These are phyloP conservation scores for Apotomis betuletana DNA, from an alignment of 2,888 invertebrate genomes.

Conservation along the genomic window DNA sequence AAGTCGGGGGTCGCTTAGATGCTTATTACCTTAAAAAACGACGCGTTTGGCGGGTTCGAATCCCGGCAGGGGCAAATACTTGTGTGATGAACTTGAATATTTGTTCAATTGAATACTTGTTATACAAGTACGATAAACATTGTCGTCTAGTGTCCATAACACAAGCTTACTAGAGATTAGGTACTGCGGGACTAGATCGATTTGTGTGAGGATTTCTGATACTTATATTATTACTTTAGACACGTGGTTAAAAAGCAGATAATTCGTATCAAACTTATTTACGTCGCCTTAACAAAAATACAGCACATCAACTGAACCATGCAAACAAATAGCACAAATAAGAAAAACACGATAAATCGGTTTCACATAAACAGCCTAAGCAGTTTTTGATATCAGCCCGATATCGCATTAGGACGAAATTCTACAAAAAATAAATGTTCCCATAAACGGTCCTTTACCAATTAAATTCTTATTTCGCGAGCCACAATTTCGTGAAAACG, in stretches of 20 bases:
- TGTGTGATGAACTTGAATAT: no score
- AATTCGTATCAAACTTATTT: neutral
- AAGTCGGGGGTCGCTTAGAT: no score
- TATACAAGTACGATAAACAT: no score
- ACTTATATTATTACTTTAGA: no score
- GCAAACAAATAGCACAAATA: constrained; percentile 40
- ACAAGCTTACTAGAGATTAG: no score
- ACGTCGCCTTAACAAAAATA: constrained; percentile 10
- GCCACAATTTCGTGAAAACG: constrained; percentile 28
- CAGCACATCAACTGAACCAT: neutral
- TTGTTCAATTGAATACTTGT: no score
- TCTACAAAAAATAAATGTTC: constrained; percentile 45
- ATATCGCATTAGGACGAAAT: constrained; percentile 49
- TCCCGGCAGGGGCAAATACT: no score
- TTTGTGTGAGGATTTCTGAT: no score
- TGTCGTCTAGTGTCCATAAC: no score
- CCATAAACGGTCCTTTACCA: constrained; percentile 35
- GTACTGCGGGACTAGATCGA: no score
- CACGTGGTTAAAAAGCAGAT: neutral
- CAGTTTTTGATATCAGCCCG: constrained; percentile 53
- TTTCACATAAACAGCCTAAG: constrained; percentile 53
- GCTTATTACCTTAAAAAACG: no score
- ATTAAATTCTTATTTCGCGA: constrained; percentile 40
- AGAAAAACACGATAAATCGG: constrained; percentile 48
- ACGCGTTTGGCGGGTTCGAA: no score